phyloP scores from a whole-genome alignment of 2,888 invertebrate species.

The Drosophila pullipes region DNA sequence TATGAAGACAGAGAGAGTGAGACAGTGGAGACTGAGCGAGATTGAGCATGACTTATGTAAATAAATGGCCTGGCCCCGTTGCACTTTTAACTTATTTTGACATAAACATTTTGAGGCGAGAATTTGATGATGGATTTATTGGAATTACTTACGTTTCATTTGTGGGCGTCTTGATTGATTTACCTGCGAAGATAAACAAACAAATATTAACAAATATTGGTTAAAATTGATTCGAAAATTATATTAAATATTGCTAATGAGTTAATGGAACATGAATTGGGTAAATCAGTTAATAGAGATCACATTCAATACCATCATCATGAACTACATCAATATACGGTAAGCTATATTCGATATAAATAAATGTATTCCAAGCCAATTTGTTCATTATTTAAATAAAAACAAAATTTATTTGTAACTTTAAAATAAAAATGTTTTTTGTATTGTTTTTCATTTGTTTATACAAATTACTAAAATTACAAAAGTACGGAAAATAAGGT shows the following conservation, averaged over 20 bases:
- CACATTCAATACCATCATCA: slow-evolving; percentile 39
- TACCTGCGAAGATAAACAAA: slow-evolving; percentile 73
- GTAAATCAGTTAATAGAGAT: not conserved
- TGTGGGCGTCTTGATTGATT: slow-evolving; percentile 83
- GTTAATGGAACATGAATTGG: slow-evolving; percentile 32
- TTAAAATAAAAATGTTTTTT: slow-evolving; percentile 38
- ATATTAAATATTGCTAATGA: not conserved
- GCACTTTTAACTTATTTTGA: slow-evolving; percentile 66
- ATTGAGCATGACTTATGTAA: slow-evolving; percentile 32
- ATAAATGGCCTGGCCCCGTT: slow-evolving; percentile 53
- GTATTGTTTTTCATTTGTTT: slow-evolving; percentile 53
- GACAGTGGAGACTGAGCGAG: not conserved
- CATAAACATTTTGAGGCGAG: slow-evolving; percentile 20
- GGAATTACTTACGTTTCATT: slow-evolving; percentile 85
- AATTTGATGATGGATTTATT: not conserved
- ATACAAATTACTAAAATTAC: slow-evolving; percentile 68
- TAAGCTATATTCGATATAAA: not conserved
- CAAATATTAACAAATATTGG: slow-evolving; percentile 7
- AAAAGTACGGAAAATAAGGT: slow-evolving; percentile 47
- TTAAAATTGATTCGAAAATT: not conserved
- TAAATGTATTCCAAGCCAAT: slow-evolving; percentile 16
- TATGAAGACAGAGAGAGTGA: slow-evolving; percentile 11
- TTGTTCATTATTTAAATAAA: slow-evolving; percentile 51
- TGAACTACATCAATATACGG: slow-evolving; percentile 4
- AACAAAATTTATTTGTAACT: slow-evolving; percentile 61